Percentiles rank a stretch among this genome's conserved stretches.
These are phyloP conservation scores for Ceratotherium simum DNA, from an alignment of 2,113 vertebrate genomes.

Conservation along the genomic window DNA sequence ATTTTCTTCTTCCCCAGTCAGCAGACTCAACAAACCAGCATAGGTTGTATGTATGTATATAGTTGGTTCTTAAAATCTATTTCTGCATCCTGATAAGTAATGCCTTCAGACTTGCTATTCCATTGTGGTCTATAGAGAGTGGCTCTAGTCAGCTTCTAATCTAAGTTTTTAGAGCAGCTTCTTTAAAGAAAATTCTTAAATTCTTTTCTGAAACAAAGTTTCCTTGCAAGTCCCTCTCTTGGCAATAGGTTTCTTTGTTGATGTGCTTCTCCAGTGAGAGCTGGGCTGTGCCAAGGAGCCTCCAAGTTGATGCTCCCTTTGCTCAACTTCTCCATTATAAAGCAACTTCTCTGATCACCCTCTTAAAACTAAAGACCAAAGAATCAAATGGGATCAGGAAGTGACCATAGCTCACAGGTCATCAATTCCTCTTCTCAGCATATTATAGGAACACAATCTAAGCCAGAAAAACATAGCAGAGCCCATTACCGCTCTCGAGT, in stretches of 20 bases:
- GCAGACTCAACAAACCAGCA: not conserved
- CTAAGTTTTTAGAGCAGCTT: not conserved
- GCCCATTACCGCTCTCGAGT: constrained; percentile 57
- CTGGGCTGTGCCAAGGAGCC: not conserved
- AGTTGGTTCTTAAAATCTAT: not conserved
- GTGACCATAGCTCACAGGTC: constrained; percentile 33
- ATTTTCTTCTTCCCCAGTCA: not conserved
- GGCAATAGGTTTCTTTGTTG: not conserved
- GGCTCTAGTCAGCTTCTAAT: not conserved
- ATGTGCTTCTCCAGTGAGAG: not conserved
- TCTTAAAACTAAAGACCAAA: constrained; percentile 65
- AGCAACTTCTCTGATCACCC: constrained; percentile 29
- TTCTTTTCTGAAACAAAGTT: not conserved
- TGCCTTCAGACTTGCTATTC: not conserved
- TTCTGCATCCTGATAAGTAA: not conserved
- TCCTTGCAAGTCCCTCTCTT: not conserved
- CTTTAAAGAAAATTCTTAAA: not conserved
- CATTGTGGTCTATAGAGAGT: not conserved
- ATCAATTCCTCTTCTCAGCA: constrained; percentile 57
- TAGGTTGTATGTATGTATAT: not conserved
- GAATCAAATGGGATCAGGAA: constrained; percentile 59
- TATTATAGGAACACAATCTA: constrained; percentile 42
- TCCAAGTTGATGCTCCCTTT: not conserved
- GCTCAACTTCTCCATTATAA: constrained; percentile 27
- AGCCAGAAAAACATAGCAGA: constrained; percentile 59